Conservation (phyloP, 2,888 invertebrate genomes). For the Dugesia japonica region DNA sequence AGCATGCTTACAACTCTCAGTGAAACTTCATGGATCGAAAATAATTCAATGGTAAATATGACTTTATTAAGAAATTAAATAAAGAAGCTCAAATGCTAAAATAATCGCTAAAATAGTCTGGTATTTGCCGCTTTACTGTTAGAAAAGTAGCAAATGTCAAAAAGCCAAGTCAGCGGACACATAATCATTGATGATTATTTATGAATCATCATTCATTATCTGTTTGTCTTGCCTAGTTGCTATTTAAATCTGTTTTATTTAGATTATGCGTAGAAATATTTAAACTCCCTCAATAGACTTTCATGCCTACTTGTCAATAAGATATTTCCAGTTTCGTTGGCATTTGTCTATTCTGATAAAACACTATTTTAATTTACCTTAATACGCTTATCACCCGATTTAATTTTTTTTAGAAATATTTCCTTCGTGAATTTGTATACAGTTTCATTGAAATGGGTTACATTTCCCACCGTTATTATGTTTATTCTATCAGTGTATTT, state of each 20-base stretch:
- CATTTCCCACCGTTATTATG: no score
- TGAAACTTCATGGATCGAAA: background rate
- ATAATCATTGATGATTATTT: background rate
- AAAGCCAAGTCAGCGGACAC: background rate
- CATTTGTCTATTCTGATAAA: background rate
- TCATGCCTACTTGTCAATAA: background rate
- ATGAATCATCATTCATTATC: background rate
- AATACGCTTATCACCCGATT: background rate
- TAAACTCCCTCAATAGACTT: background rate
- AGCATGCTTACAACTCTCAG: background rate
- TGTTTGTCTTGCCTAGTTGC: background rate
- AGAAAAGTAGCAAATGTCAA: background rate
- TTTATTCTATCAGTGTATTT: no score
- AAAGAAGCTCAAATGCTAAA: no score
- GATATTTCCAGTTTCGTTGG: background rate
- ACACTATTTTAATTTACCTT: background rate
- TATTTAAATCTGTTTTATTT: background rate
- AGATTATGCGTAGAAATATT: background rate
- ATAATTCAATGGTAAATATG: background rate
- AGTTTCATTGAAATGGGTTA: no score
- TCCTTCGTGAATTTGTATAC: no score
- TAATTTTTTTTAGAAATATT: no score
- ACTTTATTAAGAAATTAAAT: no score
- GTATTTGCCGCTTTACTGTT: background rate
- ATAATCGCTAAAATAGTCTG: background rate